Evolutionary conservation across 2,888 invertebrate genomes (phyloP).

Genomic region (Meganola albula): DNA sequence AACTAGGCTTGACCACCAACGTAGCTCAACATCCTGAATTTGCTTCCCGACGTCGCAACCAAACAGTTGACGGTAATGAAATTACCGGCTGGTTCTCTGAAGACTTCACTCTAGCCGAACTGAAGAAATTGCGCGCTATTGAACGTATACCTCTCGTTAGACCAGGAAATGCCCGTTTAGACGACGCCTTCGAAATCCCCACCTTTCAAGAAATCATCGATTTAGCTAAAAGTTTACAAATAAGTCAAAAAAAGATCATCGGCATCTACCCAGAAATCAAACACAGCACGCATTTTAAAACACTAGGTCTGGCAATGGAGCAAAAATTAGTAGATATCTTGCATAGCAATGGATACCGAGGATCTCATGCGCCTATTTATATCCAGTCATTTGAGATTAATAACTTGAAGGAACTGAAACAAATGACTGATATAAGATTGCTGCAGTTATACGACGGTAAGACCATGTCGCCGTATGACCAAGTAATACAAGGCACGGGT

Average conservation of each 20-base stretch:
- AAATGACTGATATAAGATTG: slow-evolving; percentile 49
- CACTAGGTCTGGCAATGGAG: slow-evolving; percentile 54
- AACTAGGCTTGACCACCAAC: slow-evolving; percentile 53
- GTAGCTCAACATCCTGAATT: slow-evolving; percentile 50
- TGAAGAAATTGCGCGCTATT: slow-evolving; percentile 53
- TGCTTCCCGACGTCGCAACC: slow-evolving; percentile 42
- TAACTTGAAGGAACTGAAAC: slow-evolving; percentile 55
- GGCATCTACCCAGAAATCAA: slow-evolving; percentile 68
- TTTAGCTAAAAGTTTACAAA: slow-evolving; percentile 51
- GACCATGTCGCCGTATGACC: slow-evolving; percentile 48
- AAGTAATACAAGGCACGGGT: slow-evolving; percentile 36
- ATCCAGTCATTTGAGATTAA: slow-evolving; percentile 67
- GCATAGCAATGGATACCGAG: slow-evolving; percentile 51
- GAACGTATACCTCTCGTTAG: slow-evolving; percentile 54
- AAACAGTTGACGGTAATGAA: slow-evolving; percentile 45
- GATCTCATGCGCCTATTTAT: slow-evolving; percentile 45
- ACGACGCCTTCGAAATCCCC: slow-evolving; percentile 49
- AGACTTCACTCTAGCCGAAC: slow-evolving; percentile 62
- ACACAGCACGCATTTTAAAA: slow-evolving; percentile 53
- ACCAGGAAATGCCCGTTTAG: slow-evolving; percentile 58
- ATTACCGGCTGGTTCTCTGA: slow-evolving; percentile 63
- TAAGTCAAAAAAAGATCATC: slow-evolving; percentile 49
- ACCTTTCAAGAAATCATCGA: slow-evolving; percentile 65
- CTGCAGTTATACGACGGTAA: slow-evolving; percentile 50
- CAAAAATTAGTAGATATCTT: slow-evolving; percentile 46